Percentiles rank a stretch among this genome's conserved stretches.
These are phyloP conservation scores for Lamellibrachia luymesi DNA, from an alignment of 1,140 invertebrate genomes.

Conservation along the genomic window DNA sequence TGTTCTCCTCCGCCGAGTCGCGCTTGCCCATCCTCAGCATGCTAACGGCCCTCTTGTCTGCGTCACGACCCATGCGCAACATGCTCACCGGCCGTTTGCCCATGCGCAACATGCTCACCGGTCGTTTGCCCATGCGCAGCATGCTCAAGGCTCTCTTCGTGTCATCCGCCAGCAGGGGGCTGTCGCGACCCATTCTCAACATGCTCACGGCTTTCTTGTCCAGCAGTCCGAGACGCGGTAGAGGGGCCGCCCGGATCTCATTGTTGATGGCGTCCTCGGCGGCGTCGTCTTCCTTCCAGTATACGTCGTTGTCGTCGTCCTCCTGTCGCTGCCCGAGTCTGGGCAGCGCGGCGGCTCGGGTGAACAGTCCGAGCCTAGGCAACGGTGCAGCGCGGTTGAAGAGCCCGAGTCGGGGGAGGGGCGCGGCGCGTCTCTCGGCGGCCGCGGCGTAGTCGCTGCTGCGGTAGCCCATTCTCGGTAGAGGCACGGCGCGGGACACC, in stretches of 20 bases:
- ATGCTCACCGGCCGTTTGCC: conserved; percentile 18
- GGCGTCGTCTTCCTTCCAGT: conserved; percentile 11
- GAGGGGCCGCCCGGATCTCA: not conserved
- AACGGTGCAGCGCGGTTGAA: not conserved
- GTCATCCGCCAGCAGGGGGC: not conserved
- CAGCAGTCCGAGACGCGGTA: conserved; percentile 12
- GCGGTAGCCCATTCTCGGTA: conserved; percentile 15
- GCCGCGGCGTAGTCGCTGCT: not conserved
- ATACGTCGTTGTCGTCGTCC: conserved; percentile 13
- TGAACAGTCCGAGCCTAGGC: not conserved
- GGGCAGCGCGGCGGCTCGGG: not conserved
- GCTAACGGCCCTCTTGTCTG: conserved; percentile 7
- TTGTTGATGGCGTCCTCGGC: not conserved
- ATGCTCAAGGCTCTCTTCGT: conserved; percentile 19
- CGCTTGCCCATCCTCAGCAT: conserved; percentile 18
- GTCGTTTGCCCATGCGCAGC: conserved; percentile 20
- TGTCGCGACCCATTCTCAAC: conserved; percentile 16
- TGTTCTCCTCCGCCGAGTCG: not conserved
- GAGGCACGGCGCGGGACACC: not conserved
- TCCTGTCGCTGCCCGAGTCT: conserved; percentile 12
- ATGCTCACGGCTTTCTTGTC: conserved; percentile 16
- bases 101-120: conserved; percentile 10
- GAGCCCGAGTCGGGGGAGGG: conserved; percentile 17
- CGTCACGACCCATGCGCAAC: conserved; percentile 18
- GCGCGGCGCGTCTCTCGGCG: conserved; percentile 8